phyloP scores from a whole-genome alignment of 2,113 vertebrate species.

The Erythrolamprus reginae region DNA sequence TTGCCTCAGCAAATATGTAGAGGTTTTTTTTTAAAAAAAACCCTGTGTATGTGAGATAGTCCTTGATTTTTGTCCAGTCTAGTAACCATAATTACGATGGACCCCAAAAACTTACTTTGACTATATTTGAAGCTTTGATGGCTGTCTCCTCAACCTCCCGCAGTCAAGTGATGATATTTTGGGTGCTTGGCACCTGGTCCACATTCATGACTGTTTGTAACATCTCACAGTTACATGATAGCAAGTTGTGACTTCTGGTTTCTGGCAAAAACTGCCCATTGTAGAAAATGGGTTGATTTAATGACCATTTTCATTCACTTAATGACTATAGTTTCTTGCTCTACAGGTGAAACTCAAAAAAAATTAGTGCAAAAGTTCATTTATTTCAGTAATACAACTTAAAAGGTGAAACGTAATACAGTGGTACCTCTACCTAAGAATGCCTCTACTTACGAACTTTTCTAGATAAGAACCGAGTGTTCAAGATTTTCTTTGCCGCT shows the following conservation, averaged over 20 bases:
- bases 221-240: neutral
- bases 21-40: neutral
- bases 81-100: neutral
- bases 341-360: too few relatives aligned
- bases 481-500: too few relatives aligned
- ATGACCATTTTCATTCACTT: too few relatives aligned
- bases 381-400: too few relatives aligned
- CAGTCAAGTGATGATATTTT: neutral
- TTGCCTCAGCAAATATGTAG: neutral
- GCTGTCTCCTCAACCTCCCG: neutral
- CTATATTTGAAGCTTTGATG: neutral
- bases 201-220: neutral
- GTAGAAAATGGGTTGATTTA: neutral
- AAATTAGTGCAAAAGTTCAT: too few relatives aligned
- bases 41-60: neutral
- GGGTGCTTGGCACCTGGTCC: neutral
- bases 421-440: too few relatives aligned
- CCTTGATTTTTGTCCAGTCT: neutral
- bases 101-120: neutral
- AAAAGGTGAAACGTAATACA: too few relatives aligned
- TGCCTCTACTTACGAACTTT: too few relatives aligned
- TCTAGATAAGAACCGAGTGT: too few relatives aligned
- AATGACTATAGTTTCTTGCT: neutral
- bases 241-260: neutral
- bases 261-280: neutral